Conservation (phyloP, 2,888 invertebrate genomes). For the Andrena haemorrhoa region DNA sequence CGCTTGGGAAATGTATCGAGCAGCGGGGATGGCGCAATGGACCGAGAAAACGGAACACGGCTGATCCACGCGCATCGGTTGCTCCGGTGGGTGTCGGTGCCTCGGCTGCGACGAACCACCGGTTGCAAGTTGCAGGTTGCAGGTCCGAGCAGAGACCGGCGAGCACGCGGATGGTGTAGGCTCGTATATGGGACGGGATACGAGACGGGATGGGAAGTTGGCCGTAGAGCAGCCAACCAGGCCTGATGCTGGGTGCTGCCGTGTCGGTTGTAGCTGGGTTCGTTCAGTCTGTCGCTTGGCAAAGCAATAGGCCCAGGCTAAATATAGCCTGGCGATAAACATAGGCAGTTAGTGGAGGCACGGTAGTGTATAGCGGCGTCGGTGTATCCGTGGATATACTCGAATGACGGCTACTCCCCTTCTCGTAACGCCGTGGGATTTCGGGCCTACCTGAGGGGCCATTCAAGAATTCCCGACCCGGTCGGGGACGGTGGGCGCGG, state of each 20-base stretch:
- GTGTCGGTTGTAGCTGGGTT: constrained; percentile 53
- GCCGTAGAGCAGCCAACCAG: constrained; percentile 13
- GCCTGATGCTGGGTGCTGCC: constrained; percentile 45
- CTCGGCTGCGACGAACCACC: constrained; percentile 17
- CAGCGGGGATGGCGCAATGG: constrained; percentile 16
- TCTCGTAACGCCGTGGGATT: constrained; percentile 57
- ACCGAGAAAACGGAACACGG: constrained; percentile 7
- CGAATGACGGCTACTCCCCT: constrained; percentile 48
- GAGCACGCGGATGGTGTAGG: constrained; percentile 26
- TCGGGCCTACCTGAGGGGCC: constrained; percentile 57
- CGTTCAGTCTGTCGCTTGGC: constrained; percentile 77
- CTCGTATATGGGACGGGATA: constrained; percentile 44
- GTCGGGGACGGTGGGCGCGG: constrained; percentile 3
- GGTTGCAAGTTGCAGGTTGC: not conserved
- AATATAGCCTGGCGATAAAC: constrained; percentile 83
- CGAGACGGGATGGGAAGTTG: constrained; percentile 46
- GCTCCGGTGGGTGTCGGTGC: constrained; percentile 42
- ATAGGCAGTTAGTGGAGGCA: constrained; percentile 80
- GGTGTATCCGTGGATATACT: constrained; percentile 68
- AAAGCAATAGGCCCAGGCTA: constrained; percentile 80
- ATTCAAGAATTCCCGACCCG: constrained; percentile 51
- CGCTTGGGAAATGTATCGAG: constrained; percentile 3
- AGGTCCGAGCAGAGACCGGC: constrained; percentile 4
- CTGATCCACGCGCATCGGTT: constrained; percentile 25
- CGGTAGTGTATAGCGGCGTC: constrained; percentile 67